Percentiles rank a stretch among this genome's conserved stretches.
phyloP scores from a whole-genome alignment of 2,888 invertebrate species.

The Maniola hyperantus region DNA sequence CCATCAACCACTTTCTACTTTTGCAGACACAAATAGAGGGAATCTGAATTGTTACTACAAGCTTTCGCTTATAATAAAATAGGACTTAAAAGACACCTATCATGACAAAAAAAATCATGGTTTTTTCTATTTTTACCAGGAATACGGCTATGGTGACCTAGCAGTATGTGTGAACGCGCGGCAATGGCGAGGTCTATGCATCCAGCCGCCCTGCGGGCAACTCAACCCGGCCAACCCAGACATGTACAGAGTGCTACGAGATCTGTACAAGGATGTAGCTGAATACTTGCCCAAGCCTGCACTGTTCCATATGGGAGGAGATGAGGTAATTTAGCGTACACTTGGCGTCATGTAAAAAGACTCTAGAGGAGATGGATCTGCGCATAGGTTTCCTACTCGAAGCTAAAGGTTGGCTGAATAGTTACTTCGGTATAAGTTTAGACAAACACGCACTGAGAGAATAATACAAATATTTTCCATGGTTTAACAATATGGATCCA shows the following conservation, averaged over 20 bases:
- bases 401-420: too few relatives aligned
- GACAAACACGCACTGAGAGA: too few relatives aligned
- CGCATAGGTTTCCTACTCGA: too few relatives aligned
- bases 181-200: conserved; percentile 88
- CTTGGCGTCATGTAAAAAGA: not conserved
- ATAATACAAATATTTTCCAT: too few relatives aligned
- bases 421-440: too few relatives aligned
- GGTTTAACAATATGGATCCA: too few relatives aligned
- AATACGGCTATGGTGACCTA: conserved; percentile 84
- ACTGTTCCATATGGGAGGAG: conserved; percentile 92
- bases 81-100: too few relatives aligned
- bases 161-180: conserved; percentile 86
- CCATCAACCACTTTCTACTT: too few relatives aligned
- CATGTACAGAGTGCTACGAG: conserved; percentile 85
- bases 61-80: too few relatives aligned
- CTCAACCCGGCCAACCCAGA: conserved; percentile 89
- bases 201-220: conserved; percentile 93
- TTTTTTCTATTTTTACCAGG: conserved; percentile 50
- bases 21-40: too few relatives aligned
- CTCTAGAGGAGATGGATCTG: not conserved
- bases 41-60: too few relatives aligned
- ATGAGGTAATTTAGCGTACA: conserved; percentile 82
- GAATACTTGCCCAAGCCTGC: conserved; percentile 82
- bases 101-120: not conserved
- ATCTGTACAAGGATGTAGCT: conserved; percentile 87